A percentile compares a stretch with the other conserved stretches of the same genome.
These are phyloP conservation scores for Brachionus rubens DNA, from an alignment of 1,140 invertebrate species.

Conservation along the genomic window DNA sequence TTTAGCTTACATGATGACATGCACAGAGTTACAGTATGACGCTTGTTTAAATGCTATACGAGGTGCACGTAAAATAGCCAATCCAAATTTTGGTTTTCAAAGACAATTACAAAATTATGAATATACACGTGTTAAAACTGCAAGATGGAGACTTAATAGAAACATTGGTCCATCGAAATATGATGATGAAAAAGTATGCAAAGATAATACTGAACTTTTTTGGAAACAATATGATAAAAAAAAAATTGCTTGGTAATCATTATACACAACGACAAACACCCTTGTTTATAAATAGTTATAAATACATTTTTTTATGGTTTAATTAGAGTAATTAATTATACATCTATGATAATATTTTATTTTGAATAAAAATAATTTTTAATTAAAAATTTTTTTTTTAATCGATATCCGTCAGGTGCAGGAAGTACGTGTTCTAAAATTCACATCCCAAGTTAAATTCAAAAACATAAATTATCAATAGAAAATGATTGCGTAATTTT, in stretches of 20 bases:
- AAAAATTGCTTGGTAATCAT: conserved; percentile 16
- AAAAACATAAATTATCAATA: too few species aligned
- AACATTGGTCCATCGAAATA: conserved; percentile 38
- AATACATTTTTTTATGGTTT: not conserved
- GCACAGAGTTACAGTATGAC: conserved; percentile 80
- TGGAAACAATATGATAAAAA: conserved; percentile 39
- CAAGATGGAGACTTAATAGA: conserved; percentile 17
- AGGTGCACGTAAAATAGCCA: conserved; percentile 81
- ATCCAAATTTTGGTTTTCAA: conserved; percentile 91
- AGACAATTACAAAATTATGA: conserved; percentile 88
- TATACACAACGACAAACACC: not conserved
- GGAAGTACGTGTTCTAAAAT: too few species aligned
- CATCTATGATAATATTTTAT: too few species aligned
- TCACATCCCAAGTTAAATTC: too few species aligned
- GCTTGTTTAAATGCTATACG: conserved; percentile 86
- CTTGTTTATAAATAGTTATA: not conserved
- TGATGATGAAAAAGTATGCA: conserved; percentile 39
- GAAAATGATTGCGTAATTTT: too few species aligned
- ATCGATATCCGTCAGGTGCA: too few species aligned
- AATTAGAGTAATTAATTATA: too few species aligned
- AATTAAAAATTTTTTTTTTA: too few species aligned
- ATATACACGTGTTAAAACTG: conserved; percentile 47
- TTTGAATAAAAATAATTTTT: too few species aligned
- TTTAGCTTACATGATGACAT: conserved; percentile 90
- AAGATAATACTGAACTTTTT: conserved; percentile 31